Base-by-base conservation (phyloP, 2,888 invertebrate genomes). In the Hyposoter dolosus region DNA sequence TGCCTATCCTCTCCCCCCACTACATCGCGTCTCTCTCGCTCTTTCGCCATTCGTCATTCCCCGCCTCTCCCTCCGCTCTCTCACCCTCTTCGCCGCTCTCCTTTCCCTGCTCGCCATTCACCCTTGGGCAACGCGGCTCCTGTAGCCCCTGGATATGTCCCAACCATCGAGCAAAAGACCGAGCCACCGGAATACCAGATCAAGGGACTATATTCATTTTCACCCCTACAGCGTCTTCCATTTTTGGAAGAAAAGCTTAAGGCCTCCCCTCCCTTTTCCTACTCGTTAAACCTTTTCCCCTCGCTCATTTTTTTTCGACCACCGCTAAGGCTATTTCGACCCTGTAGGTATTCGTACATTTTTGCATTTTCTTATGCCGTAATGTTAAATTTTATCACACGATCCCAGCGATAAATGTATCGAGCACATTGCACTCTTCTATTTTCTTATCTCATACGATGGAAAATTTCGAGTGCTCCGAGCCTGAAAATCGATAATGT, bases 41-140 rank as follows among this genome's bases (percentile, higher is more conserved):
- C 81, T 83, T 83, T 82, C 79, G 82, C 86, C 84, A 89, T 89
- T 88, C 88, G 88, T 89, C 87, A 79, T 72, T 89, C 82, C 28
- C 87, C 89, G 81, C 82, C 84, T 79, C 75, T 74, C 83, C 88
- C 88, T 74, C 82, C 45, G 71, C 66, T 83, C 81, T 65, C 81
- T 45, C 32, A 68, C 28, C 56, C 72, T 68, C 74, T 56, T 75
- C 74, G 0, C 69, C 28, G 9, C 69, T 12, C 45, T 10, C 10
- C 69, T 23, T 47, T 47, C 69, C 69, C 40, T 28, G 45, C n/a
- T 28, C 47, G 28, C 69, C 23, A 69, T 69, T 69, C 66, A 40
- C 66, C 66, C 40, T 43, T 23, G 23, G 43, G 69, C 69, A 69
- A 69, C 69, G 66, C 66, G 32, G 40, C 66, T 66, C 66, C 65